Evolutionary conservation across 2,888 invertebrate species (phyloP).

Genomic region (Polydesmus complanatus): DNA sequence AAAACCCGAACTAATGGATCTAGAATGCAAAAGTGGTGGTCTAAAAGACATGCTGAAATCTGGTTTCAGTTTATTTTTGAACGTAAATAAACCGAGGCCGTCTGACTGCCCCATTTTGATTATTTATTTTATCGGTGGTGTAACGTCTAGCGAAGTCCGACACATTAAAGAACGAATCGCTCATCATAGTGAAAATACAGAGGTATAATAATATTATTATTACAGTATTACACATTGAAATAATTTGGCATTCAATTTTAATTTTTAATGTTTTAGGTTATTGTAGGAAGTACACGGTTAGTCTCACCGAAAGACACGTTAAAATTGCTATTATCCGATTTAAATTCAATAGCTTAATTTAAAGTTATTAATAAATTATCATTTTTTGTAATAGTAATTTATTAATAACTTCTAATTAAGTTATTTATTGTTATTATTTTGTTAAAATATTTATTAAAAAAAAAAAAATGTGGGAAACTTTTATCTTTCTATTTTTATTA

Average conservation of each 20-base stretch:
- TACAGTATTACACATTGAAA: too few relatives aligned
- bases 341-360: background rate
- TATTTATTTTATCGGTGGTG: conserved; percentile 50
- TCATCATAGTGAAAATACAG: background rate
- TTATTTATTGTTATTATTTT: too few relatives aligned
- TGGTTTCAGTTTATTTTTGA: conserved; percentile 49
- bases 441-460: too few relatives aligned
- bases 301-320: conserved; percentile 1
- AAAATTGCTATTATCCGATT: background rate
- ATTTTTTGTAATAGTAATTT: too few relatives aligned
- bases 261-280: background rate
- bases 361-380: too few relatives aligned
- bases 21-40: conserved; percentile 44
- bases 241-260: conserved; percentile 1
- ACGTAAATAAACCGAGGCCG: conserved; percentile 43
- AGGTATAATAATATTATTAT: conserved; percentile 19
- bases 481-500: too few relatives aligned
- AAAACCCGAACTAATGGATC: conserved; percentile 44
- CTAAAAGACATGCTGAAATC: conserved; percentile 42
- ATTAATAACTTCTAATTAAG: too few relatives aligned
- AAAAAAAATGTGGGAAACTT: too few relatives aligned
- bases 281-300: conserved; percentile 5
- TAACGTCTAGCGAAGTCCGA: conserved; percentile 47
- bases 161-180: conserved; percentile 30
- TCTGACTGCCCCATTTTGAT: conserved; percentile 48